These are phyloP conservation scores for Papilio helenus DNA, from an alignment of 1,140 invertebrate species.

Conservation along the genomic window DNA sequence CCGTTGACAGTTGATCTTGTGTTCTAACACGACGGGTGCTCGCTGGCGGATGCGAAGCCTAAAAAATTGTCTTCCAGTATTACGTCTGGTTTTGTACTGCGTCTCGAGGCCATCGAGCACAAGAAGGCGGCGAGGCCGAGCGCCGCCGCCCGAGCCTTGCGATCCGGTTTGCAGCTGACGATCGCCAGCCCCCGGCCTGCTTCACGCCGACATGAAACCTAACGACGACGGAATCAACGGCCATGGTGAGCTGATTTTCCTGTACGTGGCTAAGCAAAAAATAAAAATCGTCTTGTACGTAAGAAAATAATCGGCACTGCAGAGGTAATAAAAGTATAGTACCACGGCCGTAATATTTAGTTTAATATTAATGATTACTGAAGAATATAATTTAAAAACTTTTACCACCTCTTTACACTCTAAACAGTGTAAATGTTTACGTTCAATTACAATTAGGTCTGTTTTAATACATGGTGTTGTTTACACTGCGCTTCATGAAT, in stretches of 20 bases:
- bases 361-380: neutral
- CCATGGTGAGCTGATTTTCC: constrained; percentile 22
- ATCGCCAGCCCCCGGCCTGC: constrained; percentile 7
- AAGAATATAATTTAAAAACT: neutral
- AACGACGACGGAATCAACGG: constrained; percentile 32
- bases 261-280: neutral
- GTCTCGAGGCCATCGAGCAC: constrained; percentile 86
- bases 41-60: neutral
- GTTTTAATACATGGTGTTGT: neutral
- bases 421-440: neutral
- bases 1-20: neutral
- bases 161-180: constrained; percentile 32
- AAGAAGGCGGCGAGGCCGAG: constrained; percentile 81
- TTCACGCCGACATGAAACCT: constrained; percentile 43
- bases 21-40: neutral
- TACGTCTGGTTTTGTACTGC: constrained; percentile 9
- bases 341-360: neutral
- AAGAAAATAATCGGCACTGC: neutral
- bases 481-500: neutral
- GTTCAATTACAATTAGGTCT: neutral
- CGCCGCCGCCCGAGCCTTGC: constrained; percentile 86
- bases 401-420: neutral
- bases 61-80: neutral
- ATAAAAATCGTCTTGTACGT: neutral
- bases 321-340: neutral